A percentile compares a stretch with the other conserved stretches of the same genome.
These are phyloP conservation scores for Penaeus indicus DNA, from an alignment of 1,140 invertebrate species.

Conservation along the genomic window DNA sequence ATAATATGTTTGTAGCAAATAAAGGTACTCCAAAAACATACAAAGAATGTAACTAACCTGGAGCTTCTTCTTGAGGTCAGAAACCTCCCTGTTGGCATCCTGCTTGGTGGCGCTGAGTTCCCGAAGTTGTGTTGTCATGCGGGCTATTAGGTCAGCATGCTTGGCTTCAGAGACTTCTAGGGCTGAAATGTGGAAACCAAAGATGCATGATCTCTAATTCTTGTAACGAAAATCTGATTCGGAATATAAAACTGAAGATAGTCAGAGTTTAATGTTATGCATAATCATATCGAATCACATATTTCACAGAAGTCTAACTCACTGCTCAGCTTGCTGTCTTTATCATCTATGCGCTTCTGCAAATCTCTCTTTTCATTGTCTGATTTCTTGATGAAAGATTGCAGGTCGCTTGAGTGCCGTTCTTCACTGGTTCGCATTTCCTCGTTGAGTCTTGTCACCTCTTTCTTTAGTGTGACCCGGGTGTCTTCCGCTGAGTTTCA, in stretches of 20 bases:
- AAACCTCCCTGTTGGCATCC: constrained; percentile 57
- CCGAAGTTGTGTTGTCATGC: constrained; percentile 63
- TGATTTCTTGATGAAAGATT: constrained; percentile 54
- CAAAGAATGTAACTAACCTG: constrained; percentile 48
- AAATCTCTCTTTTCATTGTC: constrained; percentile 65
- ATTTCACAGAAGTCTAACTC: constrained; percentile 15
- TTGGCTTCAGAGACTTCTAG: constrained; percentile 63
- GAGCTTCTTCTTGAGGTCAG: constrained; percentile 60
- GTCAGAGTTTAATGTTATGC: too few relatives aligned
- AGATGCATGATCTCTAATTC: too few relatives aligned
- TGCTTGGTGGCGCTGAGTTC: constrained; percentile 63
- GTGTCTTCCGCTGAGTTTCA: constrained; percentile 51
- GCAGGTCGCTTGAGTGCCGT: constrained; percentile 51
- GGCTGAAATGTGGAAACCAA: constrained; percentile 22
- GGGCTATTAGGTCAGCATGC: constrained; percentile 63
- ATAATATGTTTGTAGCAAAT: too few relatives aligned
- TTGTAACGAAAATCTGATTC: too few relatives aligned
- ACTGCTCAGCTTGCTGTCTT: constrained; percentile 58
- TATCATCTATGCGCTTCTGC: constrained; percentile 63
- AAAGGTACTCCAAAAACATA: neutral
- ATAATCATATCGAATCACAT: too few relatives aligned
- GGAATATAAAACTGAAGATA: too few relatives aligned
- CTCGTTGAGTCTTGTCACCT: constrained; percentile 57
- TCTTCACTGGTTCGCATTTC: constrained; percentile 55
- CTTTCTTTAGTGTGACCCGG: constrained; percentile 52